Conservation (phyloP, 2,797 vertebrate species). For the Phalloptychus januarius region DNA sequence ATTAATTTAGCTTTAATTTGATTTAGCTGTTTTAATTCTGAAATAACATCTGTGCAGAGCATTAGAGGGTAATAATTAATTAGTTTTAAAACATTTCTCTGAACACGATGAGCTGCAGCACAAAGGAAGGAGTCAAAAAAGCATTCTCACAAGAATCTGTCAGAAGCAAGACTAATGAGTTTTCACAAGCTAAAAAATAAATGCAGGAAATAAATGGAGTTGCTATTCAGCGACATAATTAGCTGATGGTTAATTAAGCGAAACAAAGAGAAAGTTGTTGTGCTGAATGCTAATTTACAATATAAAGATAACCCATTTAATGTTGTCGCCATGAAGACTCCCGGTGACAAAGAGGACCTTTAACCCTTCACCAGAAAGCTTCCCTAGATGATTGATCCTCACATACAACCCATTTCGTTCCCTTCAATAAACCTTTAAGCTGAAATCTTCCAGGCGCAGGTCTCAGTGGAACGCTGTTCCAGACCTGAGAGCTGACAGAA, state of each 20-base stretch:
- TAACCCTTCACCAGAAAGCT: background rate
- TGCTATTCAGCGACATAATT: constrained; percentile 18
- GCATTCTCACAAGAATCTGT: background rate
- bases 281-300: constrained; percentile 13
- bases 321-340: background rate
- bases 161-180: background rate
- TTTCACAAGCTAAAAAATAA: background rate
- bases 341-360: background rate
- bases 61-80: background rate
- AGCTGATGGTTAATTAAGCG: constrained; percentile 6
- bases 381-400: background rate
- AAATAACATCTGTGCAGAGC: background rate
- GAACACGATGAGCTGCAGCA: background rate
- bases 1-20: background rate
- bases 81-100: constrained; percentile 7
- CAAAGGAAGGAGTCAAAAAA: background rate
- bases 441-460: background rate
- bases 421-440: background rate
- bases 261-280: background rate
- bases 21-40: background rate
- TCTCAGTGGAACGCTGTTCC: background rate
- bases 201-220: constrained; percentile 8
- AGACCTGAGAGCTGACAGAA: background rate
- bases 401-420: background rate
- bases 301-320: background rate